A percentile compares a stretch with the other conserved stretches of the same genome.
Conservation (phyloP, 2,797 vertebrate genomes). For the Chaetodon trifasciatus region DNA sequence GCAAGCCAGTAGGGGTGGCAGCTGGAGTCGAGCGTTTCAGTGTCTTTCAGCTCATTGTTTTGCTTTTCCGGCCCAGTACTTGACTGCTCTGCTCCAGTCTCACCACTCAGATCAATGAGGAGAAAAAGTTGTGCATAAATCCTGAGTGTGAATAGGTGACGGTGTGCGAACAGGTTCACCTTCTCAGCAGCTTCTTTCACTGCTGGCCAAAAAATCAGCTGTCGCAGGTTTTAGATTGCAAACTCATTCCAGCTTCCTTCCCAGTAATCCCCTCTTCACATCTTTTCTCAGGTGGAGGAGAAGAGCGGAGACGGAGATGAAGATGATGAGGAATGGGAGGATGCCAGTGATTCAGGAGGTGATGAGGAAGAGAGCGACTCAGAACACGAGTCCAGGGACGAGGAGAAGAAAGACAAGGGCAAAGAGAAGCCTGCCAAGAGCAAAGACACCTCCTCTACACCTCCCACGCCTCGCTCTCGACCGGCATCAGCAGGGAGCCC, state of each 20-base stretch:
- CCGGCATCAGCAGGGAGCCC: slow-evolving; percentile 61
- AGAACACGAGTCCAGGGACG: slow-evolving; percentile 49
- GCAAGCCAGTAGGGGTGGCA: not conserved
- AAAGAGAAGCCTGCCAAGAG: slow-evolving; percentile 50
- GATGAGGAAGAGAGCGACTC: slow-evolving; percentile 70
- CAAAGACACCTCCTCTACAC: slow-evolving; percentile 23
- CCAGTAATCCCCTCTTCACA: not conserved
- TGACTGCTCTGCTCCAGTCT: not conserved
- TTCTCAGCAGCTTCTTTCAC: not conserved
- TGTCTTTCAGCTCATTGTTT: not conserved
- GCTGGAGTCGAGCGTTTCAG: not conserved
- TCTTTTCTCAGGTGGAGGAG: slow-evolving; percentile 57
- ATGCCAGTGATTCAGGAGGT: slow-evolving; percentile 74
- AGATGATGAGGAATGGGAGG: slow-evolving; percentile 83
- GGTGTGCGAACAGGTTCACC: not conserved
- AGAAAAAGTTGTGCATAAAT: not conserved
- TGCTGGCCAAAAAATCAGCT: not conserved
- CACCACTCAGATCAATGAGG: not conserved
- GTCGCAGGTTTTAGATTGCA: no score
- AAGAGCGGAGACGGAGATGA: slow-evolving; percentile 62
- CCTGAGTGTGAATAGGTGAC: not conserved
- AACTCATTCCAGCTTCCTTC: not conserved
- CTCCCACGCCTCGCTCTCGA: slow-evolving; percentile 23
- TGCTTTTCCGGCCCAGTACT: not conserved
- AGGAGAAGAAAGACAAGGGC: slow-evolving; percentile 70